Percentiles rank a stretch among this genome's conserved stretches.
phyloP scores from a whole-genome alignment of 2,797 vertebrate species.

The Gymnothorax reevesii region DNA sequence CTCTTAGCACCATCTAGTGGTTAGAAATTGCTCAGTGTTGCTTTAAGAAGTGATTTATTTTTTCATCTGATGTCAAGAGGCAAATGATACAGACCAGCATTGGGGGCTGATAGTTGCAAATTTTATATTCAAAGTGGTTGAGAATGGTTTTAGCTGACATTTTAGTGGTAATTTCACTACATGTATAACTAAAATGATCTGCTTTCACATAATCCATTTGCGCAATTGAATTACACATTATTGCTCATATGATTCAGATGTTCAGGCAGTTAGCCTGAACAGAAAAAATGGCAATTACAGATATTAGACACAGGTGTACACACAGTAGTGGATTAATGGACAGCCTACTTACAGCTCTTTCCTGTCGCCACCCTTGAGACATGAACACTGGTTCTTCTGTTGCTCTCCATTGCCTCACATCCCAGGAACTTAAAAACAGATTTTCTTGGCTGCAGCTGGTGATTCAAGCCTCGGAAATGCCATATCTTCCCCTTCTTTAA shows the following conservation, averaged over 20 bases:
- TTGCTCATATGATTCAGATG: conserved; percentile 39
- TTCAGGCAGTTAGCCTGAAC: conserved; percentile 45
- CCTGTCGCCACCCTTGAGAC: conserved; percentile 31
- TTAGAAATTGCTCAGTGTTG: conserved; percentile 1
- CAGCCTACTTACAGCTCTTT: conserved; percentile 24
- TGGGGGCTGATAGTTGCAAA: conserved; percentile 46
- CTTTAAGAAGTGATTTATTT: conserved; percentile 51
- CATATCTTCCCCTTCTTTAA: neutral
- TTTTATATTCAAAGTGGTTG: conserved; percentile 48
- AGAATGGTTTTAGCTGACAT: conserved; percentile 36
- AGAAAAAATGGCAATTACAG: conserved; percentile 50
- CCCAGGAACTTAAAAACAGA: neutral
- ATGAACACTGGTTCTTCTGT: conserved; percentile 20
- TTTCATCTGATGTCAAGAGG: conserved; percentile 38
- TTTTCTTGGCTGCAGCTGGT: conserved; percentile 11
- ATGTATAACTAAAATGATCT: conserved; percentile 45
- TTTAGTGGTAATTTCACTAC: conserved; percentile 48
- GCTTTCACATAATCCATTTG: conserved; percentile 49
- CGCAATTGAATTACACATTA: conserved; percentile 57
- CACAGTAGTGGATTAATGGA: conserved; percentile 47
- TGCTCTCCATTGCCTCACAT: neutral
- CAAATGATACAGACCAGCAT: conserved; percentile 43
- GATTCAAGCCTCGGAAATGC: neutral
- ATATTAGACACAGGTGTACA: conserved; percentile 45
- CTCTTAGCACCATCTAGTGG: no score